Evolutionary conservation across 2,888 invertebrate species (phyloP).

Genomic region (Barypeithes pellucidus): DNA sequence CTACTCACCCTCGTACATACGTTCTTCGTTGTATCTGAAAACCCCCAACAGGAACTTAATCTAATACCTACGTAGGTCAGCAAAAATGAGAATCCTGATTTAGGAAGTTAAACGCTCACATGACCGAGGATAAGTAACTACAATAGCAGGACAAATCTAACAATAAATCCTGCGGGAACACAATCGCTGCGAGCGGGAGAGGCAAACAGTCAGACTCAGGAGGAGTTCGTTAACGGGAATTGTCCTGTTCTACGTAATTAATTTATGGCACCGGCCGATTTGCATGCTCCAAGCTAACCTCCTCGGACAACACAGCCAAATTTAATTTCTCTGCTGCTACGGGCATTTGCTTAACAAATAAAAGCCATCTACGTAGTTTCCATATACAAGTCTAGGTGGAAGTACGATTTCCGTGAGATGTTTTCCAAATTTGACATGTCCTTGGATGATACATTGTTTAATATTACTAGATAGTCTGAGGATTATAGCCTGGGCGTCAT

Average conservation of each 20-base stretch:
- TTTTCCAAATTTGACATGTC: slow-evolving; percentile 3
- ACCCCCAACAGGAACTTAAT: neutral
- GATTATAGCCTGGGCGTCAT: too few species aligned
- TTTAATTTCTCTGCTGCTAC: slow-evolving; percentile 66
- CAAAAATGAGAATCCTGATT: neutral
- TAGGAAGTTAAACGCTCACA: slow-evolving; percentile 8
- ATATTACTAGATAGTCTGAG: too few species aligned
- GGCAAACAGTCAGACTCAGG: slow-evolving; percentile 43
- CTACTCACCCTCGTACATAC: too few species aligned
- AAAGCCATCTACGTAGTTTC: slow-evolving; percentile 55
- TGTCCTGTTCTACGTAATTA: slow-evolving; percentile 69
- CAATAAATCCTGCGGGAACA: slow-evolving; percentile 48
- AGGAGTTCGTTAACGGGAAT: slow-evolving; percentile 69
- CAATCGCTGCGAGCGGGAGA: slow-evolving; percentile 36
- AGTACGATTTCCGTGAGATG: neutral
- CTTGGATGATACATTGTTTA: neutral
- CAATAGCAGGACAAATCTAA: slow-evolving; percentile 33
- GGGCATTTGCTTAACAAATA: slow-evolving; percentile 71
- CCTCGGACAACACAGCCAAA: slow-evolving; percentile 71
- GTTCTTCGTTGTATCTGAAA: too few species aligned
- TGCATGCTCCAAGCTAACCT: slow-evolving; percentile 71
- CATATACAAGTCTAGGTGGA: slow-evolving; percentile 20
- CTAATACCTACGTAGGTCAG: neutral
- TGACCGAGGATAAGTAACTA: slow-evolving; percentile 12
- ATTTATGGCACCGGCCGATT: slow-evolving; percentile 69